Evolutionary conservation across 2,888 invertebrate species (phyloP).

Genomic region (Microplitis deprimator): DNA sequence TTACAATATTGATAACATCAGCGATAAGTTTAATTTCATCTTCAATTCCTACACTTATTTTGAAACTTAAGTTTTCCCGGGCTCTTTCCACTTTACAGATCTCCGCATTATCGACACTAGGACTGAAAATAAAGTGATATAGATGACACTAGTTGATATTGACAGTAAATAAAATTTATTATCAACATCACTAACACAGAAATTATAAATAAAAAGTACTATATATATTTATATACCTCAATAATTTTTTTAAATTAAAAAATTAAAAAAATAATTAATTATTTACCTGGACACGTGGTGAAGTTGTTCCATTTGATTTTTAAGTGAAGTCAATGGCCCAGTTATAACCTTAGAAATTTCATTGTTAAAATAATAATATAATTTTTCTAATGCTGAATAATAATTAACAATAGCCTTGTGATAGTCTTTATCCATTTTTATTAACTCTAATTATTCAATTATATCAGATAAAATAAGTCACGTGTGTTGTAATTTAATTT

Average conservation of each 20-base stretch:
- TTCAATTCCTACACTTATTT: constrained; percentile 61
- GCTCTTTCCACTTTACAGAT: constrained; percentile 52
- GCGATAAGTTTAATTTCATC: constrained; percentile 54
- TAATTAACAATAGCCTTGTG: constrained; percentile 57
- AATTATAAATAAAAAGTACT: background rate
- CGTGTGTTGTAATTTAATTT: background rate
- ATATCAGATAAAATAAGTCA: background rate
- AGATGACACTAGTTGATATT: background rate
- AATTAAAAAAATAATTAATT: background rate
- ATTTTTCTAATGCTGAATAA: constrained; percentile 54
- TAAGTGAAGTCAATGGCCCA: constrained; percentile 51
- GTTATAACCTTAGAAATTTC: constrained; percentile 46
- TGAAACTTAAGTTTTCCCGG: constrained; percentile 58
- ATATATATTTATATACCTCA: too few species aligned
- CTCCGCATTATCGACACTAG: constrained; percentile 56
- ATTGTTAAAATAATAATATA: constrained; percentile 52
- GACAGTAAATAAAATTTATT: background rate
- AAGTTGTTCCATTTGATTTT: constrained; percentile 60
- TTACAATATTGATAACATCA: constrained; percentile 50
- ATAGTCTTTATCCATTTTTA: constrained; percentile 53
- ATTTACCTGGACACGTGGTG: constrained; percentile 55
- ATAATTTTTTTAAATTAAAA: background rate
- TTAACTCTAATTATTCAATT: background rate
- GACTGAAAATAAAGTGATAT: constrained; percentile 48
- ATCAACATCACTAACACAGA: background rate